Evolutionary conservation across 2,113 vertebrate genomes (phyloP).

Genomic region (Sylvia atricapilla): DNA sequence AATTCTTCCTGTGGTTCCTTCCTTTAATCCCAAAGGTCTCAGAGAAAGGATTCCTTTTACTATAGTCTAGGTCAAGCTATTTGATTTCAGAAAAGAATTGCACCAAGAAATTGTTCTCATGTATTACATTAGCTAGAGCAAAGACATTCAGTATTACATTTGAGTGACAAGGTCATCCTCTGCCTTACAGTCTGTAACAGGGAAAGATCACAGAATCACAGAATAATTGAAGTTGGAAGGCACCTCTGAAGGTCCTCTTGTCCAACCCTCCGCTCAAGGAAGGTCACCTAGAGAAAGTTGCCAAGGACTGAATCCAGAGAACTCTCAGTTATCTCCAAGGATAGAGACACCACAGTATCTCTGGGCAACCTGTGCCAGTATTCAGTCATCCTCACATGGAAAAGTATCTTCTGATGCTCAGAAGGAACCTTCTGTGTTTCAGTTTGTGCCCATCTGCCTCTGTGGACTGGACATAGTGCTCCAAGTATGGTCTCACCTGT

Average conservation of each 20-base stretch:
- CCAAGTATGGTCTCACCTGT: not conserved
- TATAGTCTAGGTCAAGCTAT: not conserved
- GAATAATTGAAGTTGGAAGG: not conserved
- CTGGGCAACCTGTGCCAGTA: not conserved
- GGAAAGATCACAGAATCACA: not conserved
- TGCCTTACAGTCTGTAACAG: not conserved
- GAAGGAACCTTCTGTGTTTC: not conserved
- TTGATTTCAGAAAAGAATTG: not conserved
- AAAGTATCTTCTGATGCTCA: not conserved
- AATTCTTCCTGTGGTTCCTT: not conserved
- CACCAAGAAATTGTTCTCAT: not conserved
- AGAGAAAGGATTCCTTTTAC: not conserved
- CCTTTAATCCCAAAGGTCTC: not conserved
- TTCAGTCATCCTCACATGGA: not conserved
- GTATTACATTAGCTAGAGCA: not conserved
- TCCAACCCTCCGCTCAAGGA: not conserved
- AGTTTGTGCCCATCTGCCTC: not conserved
- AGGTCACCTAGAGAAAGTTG: not conserved
- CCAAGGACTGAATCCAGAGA: not conserved
- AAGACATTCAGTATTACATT: not conserved
- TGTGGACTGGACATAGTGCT: not conserved
- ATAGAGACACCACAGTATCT: not conserved
- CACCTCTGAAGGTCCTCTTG: not conserved
- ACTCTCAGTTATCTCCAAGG: not conserved
- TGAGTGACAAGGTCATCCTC: not conserved